These are phyloP conservation scores for Cheilosia urbana DNA, from an alignment of 2,888 invertebrate species.

Conservation along the genomic window DNA sequence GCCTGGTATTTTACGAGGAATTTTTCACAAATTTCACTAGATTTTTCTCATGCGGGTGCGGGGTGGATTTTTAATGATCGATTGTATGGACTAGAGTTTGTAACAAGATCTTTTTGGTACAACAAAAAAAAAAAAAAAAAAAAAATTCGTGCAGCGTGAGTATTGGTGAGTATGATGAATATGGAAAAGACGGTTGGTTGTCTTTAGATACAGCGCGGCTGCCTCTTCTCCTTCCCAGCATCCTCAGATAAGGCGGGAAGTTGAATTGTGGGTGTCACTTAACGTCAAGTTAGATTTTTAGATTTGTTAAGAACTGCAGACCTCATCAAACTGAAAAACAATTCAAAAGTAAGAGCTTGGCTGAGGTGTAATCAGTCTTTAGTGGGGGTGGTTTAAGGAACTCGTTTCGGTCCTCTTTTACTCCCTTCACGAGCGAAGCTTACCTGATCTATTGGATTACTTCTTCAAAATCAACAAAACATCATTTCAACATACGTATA, in stretches of 20 bases:
- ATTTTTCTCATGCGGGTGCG: neutral
- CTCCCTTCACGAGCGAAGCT: neutral
- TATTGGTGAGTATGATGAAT: too few species aligned
- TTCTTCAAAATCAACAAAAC: neutral
- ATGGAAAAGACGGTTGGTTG: too few species aligned
- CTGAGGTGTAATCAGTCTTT: neutral
- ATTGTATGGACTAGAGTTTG: too few species aligned
- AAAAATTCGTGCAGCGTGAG: neutral
- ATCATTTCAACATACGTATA: constrained; percentile 11
- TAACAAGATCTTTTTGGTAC: too few species aligned
- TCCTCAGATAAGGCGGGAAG: too few species aligned
- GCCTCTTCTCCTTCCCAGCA: too few species aligned
- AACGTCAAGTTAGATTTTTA: too few species aligned
- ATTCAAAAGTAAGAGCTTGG: neutral
- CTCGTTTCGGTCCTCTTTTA: too few species aligned
- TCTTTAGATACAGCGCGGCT: too few species aligned
- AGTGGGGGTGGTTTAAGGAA: too few species aligned
- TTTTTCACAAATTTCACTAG: neutral
- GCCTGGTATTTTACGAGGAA: constrained; percentile 16
- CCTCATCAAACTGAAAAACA: neutral
- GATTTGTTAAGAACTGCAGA: neutral
- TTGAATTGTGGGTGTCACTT: too few species aligned
- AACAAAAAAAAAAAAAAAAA: neutral
- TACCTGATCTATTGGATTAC: neutral
- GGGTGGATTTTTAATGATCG: neutral